These are phyloP conservation scores for Caenorhabditis plicata DNA, from an alignment of 2,888 invertebrate species.

Conservation along the genomic window DNA sequence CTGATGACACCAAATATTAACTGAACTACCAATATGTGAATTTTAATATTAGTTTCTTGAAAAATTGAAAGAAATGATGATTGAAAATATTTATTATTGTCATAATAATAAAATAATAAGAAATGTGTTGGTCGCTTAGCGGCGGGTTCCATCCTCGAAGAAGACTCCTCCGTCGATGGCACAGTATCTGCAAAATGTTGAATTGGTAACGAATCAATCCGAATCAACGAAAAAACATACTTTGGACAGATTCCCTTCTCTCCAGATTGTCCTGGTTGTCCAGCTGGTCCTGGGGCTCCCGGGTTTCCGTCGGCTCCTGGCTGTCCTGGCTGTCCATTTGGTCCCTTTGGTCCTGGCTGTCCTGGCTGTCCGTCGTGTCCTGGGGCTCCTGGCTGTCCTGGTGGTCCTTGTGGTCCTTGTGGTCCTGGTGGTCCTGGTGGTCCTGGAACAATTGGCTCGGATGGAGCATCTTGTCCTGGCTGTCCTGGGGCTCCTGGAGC, in stretches of 20 bases:
- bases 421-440: conserved; percentile 46
- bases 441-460: conserved; percentile 45
- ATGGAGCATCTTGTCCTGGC: conserved; percentile 42
- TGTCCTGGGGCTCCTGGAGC: conserved; percentile 46
- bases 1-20: no score
- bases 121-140: no score
- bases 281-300: conserved; percentile 43
- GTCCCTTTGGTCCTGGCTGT: conserved; percentile 36
- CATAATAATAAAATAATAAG: no score
- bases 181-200: neutral
- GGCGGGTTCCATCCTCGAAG: conserved; percentile 7
- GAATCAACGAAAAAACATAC: conserved; percentile 9
- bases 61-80: no score
- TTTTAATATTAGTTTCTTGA: no score
- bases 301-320: conserved; percentile 41
- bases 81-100: no score
- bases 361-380: conserved; percentile 36
- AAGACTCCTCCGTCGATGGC: conserved; percentile 8
- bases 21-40: no score
- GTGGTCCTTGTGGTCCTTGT: conserved; percentile 39
- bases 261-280: conserved; percentile 42
- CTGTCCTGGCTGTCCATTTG: conserved; percentile 34
- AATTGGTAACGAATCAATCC: neutral
- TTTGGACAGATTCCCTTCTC: conserved; percentile 43
- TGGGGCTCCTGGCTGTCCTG: conserved; percentile 36